phyloP scores from a whole-genome alignment of 2,888 invertebrate species.

The Melinaea marsaeus region DNA sequence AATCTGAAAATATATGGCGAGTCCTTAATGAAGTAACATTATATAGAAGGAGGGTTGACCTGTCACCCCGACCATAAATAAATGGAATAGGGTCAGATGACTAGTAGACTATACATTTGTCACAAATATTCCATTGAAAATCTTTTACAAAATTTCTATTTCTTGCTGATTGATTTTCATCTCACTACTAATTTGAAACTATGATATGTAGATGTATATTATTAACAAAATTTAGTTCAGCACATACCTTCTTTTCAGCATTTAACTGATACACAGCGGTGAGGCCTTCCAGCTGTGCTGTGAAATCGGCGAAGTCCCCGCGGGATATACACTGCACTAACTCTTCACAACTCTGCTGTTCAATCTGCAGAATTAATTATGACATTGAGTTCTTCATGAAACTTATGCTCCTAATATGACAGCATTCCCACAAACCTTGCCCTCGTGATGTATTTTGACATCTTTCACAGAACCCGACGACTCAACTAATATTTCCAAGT shows the following conservation, averaged over 20 bases:
- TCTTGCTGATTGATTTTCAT: too few species aligned
- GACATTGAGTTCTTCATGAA: too few species aligned
- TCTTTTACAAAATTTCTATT: too few species aligned
- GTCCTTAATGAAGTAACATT: too few species aligned
- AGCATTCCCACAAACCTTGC: conserved; percentile 74
- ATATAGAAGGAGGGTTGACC: too few species aligned
- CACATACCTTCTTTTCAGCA: conserved; percentile 89
- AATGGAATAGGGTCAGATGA: too few species aligned
- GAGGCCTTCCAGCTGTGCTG: conserved; percentile 93
- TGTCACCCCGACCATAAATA: too few species aligned
- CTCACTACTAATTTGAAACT: background rate
- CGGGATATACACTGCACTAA: conserved; percentile 88
- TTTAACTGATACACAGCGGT: conserved; percentile 95
- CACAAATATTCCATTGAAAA: too few species aligned
- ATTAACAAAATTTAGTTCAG: background rate
- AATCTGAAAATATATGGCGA: too few species aligned
- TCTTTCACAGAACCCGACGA: conserved; percentile 90
- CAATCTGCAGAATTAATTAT: conserved; percentile 56
- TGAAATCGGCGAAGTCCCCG: conserved; percentile 95
- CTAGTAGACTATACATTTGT: too few species aligned
- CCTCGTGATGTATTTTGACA: conserved; percentile 94
- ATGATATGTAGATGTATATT: background rate
- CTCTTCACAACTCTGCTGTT: conserved; percentile 92
- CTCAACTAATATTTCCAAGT: conserved; percentile 93
- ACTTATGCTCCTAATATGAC: too few species aligned